Base-by-base conservation (phyloP, 2,888 invertebrate genomes). In the Tachina grossa region DNA sequence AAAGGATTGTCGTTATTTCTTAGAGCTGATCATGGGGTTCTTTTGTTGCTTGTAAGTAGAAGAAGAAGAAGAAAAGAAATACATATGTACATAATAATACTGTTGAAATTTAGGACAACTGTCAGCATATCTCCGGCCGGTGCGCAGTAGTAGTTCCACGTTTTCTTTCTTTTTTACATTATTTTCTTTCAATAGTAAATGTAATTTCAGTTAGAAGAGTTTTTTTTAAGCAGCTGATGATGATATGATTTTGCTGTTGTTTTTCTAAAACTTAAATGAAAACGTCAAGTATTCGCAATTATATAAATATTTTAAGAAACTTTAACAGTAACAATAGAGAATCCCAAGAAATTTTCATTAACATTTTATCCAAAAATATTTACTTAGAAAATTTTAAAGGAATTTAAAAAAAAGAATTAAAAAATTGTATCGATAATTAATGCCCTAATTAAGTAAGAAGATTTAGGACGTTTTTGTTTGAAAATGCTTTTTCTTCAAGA, bases 51-150 rank as follows among this genome's bases (percentile, higher is more conserved):
- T 59, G 86, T 53, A 45, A 45, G 31, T 6, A 31, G 31, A 31
- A 1, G 9, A 39, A 10, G 22, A 39, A 78, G 2, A 41, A 51
- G n/a, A n/a, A 19, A 72, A 72, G 1, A 59, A 3, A 4, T 31
- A 72, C 2, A 53, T 31, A 31, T 31, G 31, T 6, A 31, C 31
- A 65, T 43, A 45, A 69, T 41, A 66, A 83, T 84, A 84, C 83
- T 83, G 57, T 82, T 68, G 47, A 45, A 89, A 89, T 90, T 88
- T 88, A 87, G 91, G 89, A 89, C 89, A 89, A 89, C 88, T 90
- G 90, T 89, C 87, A 89, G 89, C 88, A 87, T 89, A 89, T 90
- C 90, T 90, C 89, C 90, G 89, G 87, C 88, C 88, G 88, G 88
- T 88, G 88, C 87, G 89, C 80, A 88, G 82, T 88, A 63, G 51